Percentiles rank a stretch among this genome's conserved stretches.
phyloP scores from a whole-genome alignment of 1,140 invertebrate species.

The Tribolium madens region DNA sequence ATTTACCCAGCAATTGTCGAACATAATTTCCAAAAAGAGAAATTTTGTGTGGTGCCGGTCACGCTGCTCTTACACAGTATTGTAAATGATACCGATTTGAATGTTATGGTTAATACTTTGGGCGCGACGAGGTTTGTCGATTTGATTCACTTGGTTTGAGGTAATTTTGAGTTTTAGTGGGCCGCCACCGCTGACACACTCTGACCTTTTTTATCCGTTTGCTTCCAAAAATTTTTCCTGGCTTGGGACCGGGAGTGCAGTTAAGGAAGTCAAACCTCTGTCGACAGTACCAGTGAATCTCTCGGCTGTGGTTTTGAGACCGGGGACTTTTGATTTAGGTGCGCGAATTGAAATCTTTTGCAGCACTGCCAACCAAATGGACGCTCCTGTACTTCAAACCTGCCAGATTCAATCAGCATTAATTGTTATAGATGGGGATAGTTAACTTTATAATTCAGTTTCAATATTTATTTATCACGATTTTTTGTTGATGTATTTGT shows the following conservation, averaged over 20 bases:
- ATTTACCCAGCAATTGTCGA: conserved; percentile 67
- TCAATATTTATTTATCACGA: not conserved
- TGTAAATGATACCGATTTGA: conserved; percentile 51
- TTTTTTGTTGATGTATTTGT: conserved; percentile 15
- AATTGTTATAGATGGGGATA: conserved; percentile 56
- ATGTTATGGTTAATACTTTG: conserved; percentile 61
- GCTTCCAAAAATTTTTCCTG: conserved; percentile 62
- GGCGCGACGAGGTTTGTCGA: conserved; percentile 56
- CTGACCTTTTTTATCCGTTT: conserved; percentile 55
- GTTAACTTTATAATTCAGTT: conserved; percentile 25
- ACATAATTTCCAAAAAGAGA: conserved; percentile 68
- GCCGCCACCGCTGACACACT: not conserved
- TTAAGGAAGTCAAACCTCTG: conserved; percentile 57
- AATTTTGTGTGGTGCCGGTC: conserved; percentile 70
- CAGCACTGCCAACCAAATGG: conserved; percentile 51
- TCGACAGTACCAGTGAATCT: conserved; percentile 58
- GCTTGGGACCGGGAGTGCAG: conserved; percentile 58
- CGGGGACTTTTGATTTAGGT: conserved; percentile 64
- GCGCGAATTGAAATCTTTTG: conserved; percentile 61
- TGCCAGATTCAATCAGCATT: conserved; percentile 61
- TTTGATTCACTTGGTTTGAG: not conserved
- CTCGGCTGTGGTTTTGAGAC: conserved; percentile 57
- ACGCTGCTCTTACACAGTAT: conserved; percentile 67
- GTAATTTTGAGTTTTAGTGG: conserved; percentile 9
- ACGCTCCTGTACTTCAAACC: conserved; percentile 57